A percentile compares a stretch with the other conserved stretches of the same genome.
phyloP scores from a whole-genome alignment of 1,140 invertebrate genomes.

The Globodera ellingtonae region DNA sequence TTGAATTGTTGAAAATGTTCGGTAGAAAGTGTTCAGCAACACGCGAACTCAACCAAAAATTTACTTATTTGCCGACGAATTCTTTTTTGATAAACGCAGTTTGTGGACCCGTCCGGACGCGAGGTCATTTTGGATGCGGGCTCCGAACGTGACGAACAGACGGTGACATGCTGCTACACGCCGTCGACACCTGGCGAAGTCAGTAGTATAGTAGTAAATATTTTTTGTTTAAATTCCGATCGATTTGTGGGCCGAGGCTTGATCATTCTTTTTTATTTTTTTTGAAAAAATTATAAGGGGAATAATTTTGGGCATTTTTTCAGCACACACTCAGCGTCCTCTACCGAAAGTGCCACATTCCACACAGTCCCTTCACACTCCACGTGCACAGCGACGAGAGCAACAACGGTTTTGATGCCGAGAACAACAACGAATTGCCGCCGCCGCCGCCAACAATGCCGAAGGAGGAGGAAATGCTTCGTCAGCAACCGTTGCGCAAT shows the following conservation, averaged over 20 bases:
- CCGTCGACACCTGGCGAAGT: constrained; percentile 26
- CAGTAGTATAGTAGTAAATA: neutral
- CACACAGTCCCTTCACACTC: constrained; percentile 81
- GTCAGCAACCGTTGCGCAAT: neutral
- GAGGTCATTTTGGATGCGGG: constrained; percentile 28
- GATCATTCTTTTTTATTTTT: neutral
- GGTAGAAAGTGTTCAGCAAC: too few relatives aligned
- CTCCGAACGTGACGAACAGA: constrained; percentile 33
- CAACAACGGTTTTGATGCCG: neutral
- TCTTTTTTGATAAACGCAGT: neutral
- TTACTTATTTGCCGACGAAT: too few relatives aligned
- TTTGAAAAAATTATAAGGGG: neutral
- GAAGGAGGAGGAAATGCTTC: constrained; percentile 7
- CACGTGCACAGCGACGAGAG: constrained; percentile 50
- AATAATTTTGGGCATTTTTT: neutral
- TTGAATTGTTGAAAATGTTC: too few relatives aligned
- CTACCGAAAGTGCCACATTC: constrained; percentile 81
- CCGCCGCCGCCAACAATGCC: neutral
- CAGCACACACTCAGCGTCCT: constrained; percentile 83
- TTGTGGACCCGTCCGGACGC: constrained; percentile 25
- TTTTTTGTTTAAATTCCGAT: neutral
- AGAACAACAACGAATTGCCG: too few relatives aligned
- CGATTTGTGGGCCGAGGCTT: neutral
- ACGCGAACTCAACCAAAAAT: too few relatives aligned
- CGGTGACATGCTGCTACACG: constrained; percentile 26